Evolutionary conservation across 1,140 invertebrate species (phyloP).

Genomic region (Kradibia gibbosae): DNA sequence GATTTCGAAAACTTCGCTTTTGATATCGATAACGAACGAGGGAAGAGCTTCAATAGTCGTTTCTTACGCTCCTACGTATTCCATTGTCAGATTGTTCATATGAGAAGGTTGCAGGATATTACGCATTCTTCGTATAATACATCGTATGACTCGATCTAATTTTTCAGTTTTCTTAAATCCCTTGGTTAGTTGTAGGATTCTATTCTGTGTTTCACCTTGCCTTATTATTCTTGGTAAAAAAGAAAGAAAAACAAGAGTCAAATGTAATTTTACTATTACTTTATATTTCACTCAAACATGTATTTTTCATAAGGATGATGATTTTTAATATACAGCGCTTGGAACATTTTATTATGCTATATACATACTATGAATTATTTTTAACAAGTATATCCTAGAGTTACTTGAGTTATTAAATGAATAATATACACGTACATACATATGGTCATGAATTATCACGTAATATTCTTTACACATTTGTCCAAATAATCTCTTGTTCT

Average conservation of each 20-base stretch:
- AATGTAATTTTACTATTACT: conserved; percentile 47
- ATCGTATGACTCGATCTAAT: conserved; percentile 47
- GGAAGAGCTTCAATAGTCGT: conserved; percentile 37
- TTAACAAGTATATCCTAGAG: conserved; percentile 44
- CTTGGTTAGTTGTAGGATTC: conserved; percentile 38
- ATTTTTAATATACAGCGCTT: conserved; percentile 52
- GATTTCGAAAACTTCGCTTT: conserved; percentile 1
- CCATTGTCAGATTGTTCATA: conserved; percentile 27
- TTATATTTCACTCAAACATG: conserved; percentile 47
- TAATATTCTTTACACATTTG: conserved; percentile 21
- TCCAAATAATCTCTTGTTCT: conserved; percentile 43
- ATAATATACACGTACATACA: conserved; percentile 25
- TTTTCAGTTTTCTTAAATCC: conserved; percentile 30
- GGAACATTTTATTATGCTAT: conserved; percentile 46
- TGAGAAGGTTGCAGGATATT: conserved; percentile 41
- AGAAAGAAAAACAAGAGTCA: conserved; percentile 41
- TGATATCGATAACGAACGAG: conserved; percentile 2
- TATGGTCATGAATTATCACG: conserved; percentile 20
- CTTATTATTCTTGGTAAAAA: conserved; percentile 36
- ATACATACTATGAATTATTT: conserved; percentile 48
- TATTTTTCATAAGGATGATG: conserved; percentile 44
- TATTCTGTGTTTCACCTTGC: conserved; percentile 42
- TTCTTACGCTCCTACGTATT: conserved; percentile 42
- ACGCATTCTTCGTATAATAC: conserved; percentile 38
- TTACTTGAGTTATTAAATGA: conserved; percentile 36